A percentile compares a stretch with the other conserved stretches of the same genome.
Conservation (phyloP, 1,140 invertebrate species). For the Zaprionus kolodkinae region DNA sequence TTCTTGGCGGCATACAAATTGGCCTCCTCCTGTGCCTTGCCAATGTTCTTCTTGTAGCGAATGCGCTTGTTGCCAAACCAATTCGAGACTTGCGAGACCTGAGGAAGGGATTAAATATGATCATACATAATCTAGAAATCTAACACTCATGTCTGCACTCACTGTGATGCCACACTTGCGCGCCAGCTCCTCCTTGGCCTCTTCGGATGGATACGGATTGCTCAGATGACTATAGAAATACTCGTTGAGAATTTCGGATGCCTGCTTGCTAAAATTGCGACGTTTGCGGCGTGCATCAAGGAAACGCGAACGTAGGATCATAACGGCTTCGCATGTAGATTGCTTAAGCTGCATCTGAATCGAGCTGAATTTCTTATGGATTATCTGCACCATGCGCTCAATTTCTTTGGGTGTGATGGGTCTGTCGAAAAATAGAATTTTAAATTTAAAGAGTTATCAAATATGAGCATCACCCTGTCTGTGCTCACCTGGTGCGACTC, state of each 20-base stretch:
- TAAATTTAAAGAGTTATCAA: too few species aligned
- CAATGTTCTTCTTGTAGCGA: conserved; percentile 99
- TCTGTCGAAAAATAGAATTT: conserved; percentile 79
- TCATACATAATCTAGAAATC: not conserved
- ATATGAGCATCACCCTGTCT: not conserved
- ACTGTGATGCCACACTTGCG: conserved; percentile 99
- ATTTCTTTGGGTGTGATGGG: conserved; percentile 98
- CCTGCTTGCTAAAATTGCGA: conserved; percentile 99
- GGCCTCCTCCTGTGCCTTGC: conserved; percentile 99
- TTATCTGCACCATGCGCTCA: conserved; percentile 99
- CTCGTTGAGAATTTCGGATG: conserved; percentile 99
- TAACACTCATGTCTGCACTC: conserved; percentile 84
- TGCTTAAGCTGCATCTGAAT: conserved; percentile 99
- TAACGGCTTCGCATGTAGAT: conserved; percentile 99
- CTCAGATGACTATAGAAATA: conserved; percentile 99
- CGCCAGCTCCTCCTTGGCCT: conserved; percentile 99
- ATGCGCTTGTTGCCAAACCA: conserved; percentile 99
- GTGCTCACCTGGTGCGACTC: conserved; percentile 92
- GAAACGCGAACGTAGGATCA: conserved; percentile 97
- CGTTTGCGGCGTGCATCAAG: conserved; percentile 99
- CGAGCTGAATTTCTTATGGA: conserved; percentile 99
- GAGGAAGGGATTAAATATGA: not conserved
- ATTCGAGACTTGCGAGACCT: conserved; percentile 93
- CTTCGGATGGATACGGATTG: conserved; percentile 99
- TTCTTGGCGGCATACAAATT: conserved; percentile 99